A percentile compares a stretch with the other conserved stretches of the same genome.
These are phyloP conservation scores for Siniperca scherzeri DNA, from an alignment of 2,797 vertebrate genomes.

Conservation along the genomic window DNA sequence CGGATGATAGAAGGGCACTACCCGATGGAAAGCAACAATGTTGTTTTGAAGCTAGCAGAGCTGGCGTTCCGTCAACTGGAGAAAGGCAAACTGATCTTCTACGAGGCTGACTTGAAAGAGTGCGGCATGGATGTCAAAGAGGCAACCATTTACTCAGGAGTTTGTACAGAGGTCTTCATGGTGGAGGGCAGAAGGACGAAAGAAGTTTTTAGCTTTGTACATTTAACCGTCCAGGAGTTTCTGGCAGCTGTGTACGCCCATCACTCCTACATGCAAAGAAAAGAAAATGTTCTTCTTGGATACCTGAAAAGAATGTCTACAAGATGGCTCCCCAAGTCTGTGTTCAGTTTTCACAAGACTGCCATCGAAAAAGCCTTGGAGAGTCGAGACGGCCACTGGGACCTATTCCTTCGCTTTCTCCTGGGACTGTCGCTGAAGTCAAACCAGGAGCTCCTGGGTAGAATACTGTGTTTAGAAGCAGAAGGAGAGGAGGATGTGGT, in stretches of 20 bases:
- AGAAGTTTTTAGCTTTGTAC: conserved; percentile 69
- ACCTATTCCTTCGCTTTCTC: conserved; percentile 69
- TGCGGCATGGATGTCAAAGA: conserved; percentile 53
- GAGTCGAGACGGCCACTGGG: conserved; percentile 52
- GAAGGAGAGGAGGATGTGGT: conserved; percentile 28
- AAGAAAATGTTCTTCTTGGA: conserved; percentile 48
- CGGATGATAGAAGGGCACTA: conserved; percentile 39
- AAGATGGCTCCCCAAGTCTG: conserved; percentile 28
- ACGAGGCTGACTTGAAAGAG: conserved; percentile 57
- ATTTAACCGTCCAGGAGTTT: conserved; percentile 72
- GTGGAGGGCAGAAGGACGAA: conserved; percentile 34
- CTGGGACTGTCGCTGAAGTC: conserved; percentile 64
- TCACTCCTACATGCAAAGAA: conserved; percentile 53
- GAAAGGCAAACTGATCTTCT: conserved; percentile 64
- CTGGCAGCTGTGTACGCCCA: conserved; percentile 65
- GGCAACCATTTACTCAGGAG: conserved; percentile 54
- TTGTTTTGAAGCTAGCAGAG: conserved; percentile 64
- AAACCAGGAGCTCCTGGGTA: conserved; percentile 58
- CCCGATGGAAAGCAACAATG: conserved; percentile 9
- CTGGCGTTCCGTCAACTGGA: conserved; percentile 62
- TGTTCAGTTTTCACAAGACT: conserved; percentile 55
- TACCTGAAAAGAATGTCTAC: conserved; percentile 22
- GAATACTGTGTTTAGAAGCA: conserved; percentile 37
- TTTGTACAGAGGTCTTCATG: conserved; percentile 68
- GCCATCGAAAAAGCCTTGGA: conserved; percentile 59